These are phyloP conservation scores for Myotis davidii DNA, from an alignment of 2,113 vertebrate genomes.

Conservation along the genomic window DNA sequence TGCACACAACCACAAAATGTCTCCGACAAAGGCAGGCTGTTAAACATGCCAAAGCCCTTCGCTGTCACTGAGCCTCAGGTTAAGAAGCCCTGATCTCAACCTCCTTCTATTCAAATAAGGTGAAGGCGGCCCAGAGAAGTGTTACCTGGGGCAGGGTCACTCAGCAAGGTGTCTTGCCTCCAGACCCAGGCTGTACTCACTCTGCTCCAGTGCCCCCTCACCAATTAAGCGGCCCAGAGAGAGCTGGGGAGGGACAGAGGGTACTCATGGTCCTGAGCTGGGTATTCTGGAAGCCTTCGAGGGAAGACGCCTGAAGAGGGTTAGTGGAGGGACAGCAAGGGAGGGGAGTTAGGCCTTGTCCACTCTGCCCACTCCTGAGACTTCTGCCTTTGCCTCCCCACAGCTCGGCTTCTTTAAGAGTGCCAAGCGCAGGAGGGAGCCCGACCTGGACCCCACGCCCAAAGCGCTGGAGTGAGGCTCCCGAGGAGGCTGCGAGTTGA, in stretches of 20 bases:
- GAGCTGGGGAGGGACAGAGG: background rate
- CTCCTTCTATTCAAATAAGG: background rate
- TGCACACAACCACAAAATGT: background rate
- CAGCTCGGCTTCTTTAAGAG: constrained; percentile 97
- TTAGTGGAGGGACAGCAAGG: background rate
- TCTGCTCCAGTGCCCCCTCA: background rate
- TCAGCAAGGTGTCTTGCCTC: background rate
- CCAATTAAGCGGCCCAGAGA: background rate
- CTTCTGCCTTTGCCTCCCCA: background rate
- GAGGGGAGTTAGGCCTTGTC: background rate
- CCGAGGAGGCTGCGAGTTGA: background rate
- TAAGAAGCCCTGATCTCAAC: background rate
- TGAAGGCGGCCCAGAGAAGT: background rate
- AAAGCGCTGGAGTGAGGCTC: constrained; percentile 86
- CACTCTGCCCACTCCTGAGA: background rate
- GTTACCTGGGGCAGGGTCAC: background rate
- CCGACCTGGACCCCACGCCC: constrained; percentile 79
- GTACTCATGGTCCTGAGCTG: background rate
- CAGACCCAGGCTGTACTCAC: background rate
- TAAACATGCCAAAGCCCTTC: background rate
- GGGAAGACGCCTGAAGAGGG: background rate
- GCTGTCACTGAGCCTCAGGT: background rate
- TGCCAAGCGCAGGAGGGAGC: constrained; percentile 84
- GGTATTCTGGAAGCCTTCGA: background rate
- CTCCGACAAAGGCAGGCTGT: background rate